phyloP scores from a whole-genome alignment of 2,797 vertebrate species.

The Catharus ustulatus region DNA sequence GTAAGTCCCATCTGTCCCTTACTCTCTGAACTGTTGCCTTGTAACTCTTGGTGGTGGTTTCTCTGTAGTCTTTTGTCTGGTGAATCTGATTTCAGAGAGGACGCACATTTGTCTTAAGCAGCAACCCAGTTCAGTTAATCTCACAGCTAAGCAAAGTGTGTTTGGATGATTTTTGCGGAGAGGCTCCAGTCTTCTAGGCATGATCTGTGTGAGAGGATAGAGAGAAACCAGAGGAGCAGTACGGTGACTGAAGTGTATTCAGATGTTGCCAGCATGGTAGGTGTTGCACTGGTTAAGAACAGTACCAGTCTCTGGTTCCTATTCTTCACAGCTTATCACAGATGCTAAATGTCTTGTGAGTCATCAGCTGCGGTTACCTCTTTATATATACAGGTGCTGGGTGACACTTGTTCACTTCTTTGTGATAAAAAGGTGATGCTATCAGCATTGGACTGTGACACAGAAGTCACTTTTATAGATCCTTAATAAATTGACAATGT shows the following conservation, averaged over 20 bases:
- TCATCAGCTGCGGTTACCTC: neutral
- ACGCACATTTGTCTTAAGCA: neutral
- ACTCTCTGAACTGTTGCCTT: neutral
- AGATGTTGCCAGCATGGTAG: neutral
- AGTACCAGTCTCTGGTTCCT: neutral
- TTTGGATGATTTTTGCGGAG: neutral
- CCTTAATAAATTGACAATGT: neutral
- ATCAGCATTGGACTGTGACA: neutral
- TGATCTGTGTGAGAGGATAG: neutral
- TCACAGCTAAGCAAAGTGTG: neutral
- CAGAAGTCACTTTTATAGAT: neutral
- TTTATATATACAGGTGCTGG: neutral
- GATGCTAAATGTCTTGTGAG: neutral
- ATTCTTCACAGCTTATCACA: neutral
- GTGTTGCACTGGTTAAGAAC: neutral
- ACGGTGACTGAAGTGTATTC: fast-evolving
- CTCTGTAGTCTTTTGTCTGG: neutral
- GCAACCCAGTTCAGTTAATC: neutral
- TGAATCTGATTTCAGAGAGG: neutral
- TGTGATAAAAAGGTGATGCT: neutral
- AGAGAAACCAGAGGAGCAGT: neutral
- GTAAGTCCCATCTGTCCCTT: neutral
- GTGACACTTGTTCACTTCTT: neutral
- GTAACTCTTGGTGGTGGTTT: neutral
- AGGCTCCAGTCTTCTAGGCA: neutral